phyloP scores from a whole-genome alignment of 2,888 invertebrate genomes.

The Sinelater perroti region DNA sequence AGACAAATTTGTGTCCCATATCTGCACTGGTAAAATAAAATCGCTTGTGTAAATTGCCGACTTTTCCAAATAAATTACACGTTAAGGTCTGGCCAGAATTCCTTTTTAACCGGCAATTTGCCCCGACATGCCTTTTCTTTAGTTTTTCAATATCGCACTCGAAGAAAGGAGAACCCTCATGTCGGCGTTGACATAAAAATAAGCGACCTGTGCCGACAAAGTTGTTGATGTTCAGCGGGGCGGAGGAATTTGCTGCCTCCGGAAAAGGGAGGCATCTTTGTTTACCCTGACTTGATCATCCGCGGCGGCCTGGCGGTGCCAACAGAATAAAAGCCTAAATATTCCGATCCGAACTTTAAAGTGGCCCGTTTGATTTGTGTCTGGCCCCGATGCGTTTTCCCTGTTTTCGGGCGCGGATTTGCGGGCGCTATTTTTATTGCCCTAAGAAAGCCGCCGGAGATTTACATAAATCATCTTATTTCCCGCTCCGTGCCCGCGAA shows the following conservation, averaged over 20 bases:
- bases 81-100: no score
- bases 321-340: slow-evolving; percentile 18
- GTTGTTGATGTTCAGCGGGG: slow-evolving; percentile 16
- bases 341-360: slow-evolving; percentile 30
- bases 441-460: slow-evolving; percentile 24
- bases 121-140: slow-evolving; percentile 1
- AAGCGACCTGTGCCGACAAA: slow-evolving; percentile 20
- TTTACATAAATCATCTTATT: slow-evolving; percentile 32
- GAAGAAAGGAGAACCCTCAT: slow-evolving; percentile 17
- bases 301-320: slow-evolving; percentile 7
- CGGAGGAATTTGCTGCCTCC: slow-evolving; percentile 12
- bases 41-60: no score
- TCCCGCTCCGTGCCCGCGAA: slow-evolving; percentile 15
- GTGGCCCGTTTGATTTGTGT: slow-evolving; percentile 43
- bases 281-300: slow-evolving; percentile 27
- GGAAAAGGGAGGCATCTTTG: slow-evolving; percentile 9
- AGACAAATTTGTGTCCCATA: no score
- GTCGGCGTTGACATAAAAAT: slow-evolving; percentile 23
- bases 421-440: slow-evolving; percentile 26
- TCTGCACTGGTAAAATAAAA: no score
- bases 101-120: slow-evolving; percentile 6
- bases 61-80: no score
- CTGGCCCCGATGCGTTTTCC: slow-evolving; percentile 42
- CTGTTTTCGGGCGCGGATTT: slow-evolving; percentile 34
- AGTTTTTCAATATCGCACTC: slow-evolving; percentile 15